Evolutionary conservation across 2,888 invertebrate genomes (phyloP), one percentile per base, ranked within the genome.

Genomic region (Cheilosia soror): DNA sequence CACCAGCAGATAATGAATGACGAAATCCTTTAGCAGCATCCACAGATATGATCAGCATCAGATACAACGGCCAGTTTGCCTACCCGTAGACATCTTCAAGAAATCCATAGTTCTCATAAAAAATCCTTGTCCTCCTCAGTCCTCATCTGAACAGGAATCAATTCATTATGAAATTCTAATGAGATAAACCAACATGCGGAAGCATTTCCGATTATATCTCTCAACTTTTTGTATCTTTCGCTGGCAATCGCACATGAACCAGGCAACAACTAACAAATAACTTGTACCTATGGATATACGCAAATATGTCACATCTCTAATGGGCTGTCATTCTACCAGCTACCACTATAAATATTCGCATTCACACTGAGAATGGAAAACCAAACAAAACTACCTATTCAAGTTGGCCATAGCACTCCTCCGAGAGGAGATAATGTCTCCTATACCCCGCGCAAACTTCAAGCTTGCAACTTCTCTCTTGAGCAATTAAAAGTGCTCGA

Each of bases 281-380:
- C 69, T 81, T 62, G 47, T 15, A 6, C 29, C 13, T 27, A 51
- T 13, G 5, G 27, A 47, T 15, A 6, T 42, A 63, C 63, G 49
- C 66, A 66, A 77, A 82, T 78, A 44, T 83, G 83, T 83, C 83
- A 83, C 72, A 83, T 72, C 66, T 73, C 78, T 83, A 62, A 78
- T 78, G 68, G 68, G 15, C 63, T 83, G 68, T 78, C 83, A 77
- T 73, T 78, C 57, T 42, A 20, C 4, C 33, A 57, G 20, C 20
- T 27, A 13, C 25, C 51, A 27, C 51, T 27, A 29, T 29, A 29
- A 51, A 51, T 40, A 60, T 75, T 63, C 68, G 27, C 42, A 75
- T 40, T 49, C 69, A 81, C 47, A 27, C 29, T 15, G 57, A 55
- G 29, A n/a, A 13, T 55, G 33, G 47, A 66, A 60, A 71, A 49